Evolutionary conservation across 2,113 vertebrate species (phyloP).

Genomic region (Regulus satrapa): DNA sequence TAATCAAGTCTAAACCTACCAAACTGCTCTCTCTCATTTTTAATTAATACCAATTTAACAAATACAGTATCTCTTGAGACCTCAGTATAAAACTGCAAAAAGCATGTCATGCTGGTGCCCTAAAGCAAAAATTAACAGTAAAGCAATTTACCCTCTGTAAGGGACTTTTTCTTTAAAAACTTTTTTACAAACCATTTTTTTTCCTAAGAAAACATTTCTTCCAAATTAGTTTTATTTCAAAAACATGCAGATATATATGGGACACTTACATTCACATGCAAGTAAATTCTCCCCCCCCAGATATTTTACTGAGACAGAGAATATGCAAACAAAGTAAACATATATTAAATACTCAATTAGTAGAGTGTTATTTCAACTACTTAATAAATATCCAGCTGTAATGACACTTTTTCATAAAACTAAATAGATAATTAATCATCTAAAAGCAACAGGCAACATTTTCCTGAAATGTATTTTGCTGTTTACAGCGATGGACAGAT

Average conservation of each 20-base stretch:
- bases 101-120: background rate
- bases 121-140: background rate
- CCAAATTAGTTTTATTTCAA: background rate
- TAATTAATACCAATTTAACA: constrained; percentile 16
- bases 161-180: background rate
- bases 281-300: background rate
- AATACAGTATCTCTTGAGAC: background rate
- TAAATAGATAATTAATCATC: background rate
- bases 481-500: background rate
- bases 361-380: background rate
- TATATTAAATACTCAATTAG: background rate
- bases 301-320: background rate
- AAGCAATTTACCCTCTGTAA: background rate
- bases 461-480: background rate
- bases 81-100: background rate
- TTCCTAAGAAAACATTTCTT: background rate
- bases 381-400: background rate
- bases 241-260: background rate
- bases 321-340: background rate
- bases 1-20: background rate
- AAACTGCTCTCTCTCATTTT: background rate
- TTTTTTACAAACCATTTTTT: no score
- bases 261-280: background rate
- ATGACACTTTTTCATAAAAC: background rate
- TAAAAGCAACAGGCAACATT: background rate